Base-by-base conservation (phyloP, 2,888 invertebrate genomes). In the Emesis furor region DNA sequence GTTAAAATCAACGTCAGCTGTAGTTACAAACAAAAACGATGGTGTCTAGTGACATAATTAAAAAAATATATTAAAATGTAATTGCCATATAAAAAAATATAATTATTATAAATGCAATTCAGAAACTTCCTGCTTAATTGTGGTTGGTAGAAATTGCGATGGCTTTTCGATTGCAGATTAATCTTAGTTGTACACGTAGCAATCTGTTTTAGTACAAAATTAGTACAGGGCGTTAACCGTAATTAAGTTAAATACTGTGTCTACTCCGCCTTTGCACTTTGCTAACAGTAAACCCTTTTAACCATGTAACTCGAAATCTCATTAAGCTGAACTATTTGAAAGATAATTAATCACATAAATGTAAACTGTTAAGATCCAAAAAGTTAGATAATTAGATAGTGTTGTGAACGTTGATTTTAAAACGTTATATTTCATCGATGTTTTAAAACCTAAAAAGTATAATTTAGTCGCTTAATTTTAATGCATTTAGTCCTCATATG, bases 261-360 rank as follows among this genome's bases (percentile, higher is more conserved):
- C 62, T 65, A 32, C 62, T 65, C 62, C 62, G 62, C 62, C 62
- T 65, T 65, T 32, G 62, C 62, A 65, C 62, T 65, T 65, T 12
- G 24, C 62, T 24, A 65, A 32, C 62, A 62, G 46, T 30, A 65
- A 55, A 65, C 62, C 62, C 62, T 24, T 46, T 46, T 46, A 30
- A 32, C 24, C 62, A 8, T 12, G 62, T 65, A 24, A 30, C 62
- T 12, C 30, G 5, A 65, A 65, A 30, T 65, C 62, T 65, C 24
- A 30, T 65, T 65, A 65, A 14, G 30, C 12, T 65, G 24, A 65
- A 65, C 30, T 65, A 65, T 30, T 46, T 46, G 46, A 14, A 46
- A 14, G 46, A 46, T 46, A 46, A 46, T 46, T 42, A 42, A 42
- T 42, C 42, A 42, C 42, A 10, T 42, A 12, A 12, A 42, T 42